Evolutionary conservation across 2,888 invertebrate species (phyloP).

Genomic region (Beris morrisii): DNA sequence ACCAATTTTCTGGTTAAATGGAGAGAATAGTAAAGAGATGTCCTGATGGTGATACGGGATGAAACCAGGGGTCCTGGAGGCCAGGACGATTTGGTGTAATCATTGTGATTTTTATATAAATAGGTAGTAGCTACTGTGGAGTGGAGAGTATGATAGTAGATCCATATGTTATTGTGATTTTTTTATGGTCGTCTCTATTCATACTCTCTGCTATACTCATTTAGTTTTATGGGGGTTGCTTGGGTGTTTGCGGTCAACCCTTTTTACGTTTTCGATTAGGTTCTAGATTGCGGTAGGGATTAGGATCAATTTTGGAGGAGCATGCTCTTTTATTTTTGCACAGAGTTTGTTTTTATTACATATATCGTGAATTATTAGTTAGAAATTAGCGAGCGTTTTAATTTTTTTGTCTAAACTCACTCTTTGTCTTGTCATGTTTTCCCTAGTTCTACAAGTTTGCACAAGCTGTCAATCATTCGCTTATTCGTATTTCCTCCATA

Average conservation of each 20-base stretch:
- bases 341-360: too few species aligned
- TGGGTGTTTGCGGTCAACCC: slow-evolving; percentile 3
- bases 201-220: slow-evolving; percentile 7
- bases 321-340: too few species aligned
- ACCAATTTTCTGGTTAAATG: slow-evolving; percentile 40
- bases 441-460: too few species aligned
- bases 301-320: too few species aligned
- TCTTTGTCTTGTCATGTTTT: too few species aligned
- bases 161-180: slow-evolving; percentile 28
- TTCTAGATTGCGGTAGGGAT: too few species aligned
- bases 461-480: too few species aligned
- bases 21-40: slow-evolving; percentile 8
- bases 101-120: slow-evolving; percentile 29
- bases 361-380: too few species aligned
- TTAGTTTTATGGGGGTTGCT: slow-evolving; percentile 14
- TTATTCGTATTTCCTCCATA: too few species aligned
- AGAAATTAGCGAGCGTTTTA: too few species aligned
- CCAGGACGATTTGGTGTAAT: slow-evolving; percentile 24
- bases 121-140: background rate
- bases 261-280: slow-evolving; percentile 1
- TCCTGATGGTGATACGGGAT: background rate
- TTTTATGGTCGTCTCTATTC: slow-evolving; percentile 2
- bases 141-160: slow-evolving; percentile 11
- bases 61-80: slow-evolving; percentile 13
- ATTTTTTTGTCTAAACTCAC: too few species aligned